Base-by-base conservation (phyloP, 2,888 invertebrate genomes). In the Cordilura impudica region DNA sequence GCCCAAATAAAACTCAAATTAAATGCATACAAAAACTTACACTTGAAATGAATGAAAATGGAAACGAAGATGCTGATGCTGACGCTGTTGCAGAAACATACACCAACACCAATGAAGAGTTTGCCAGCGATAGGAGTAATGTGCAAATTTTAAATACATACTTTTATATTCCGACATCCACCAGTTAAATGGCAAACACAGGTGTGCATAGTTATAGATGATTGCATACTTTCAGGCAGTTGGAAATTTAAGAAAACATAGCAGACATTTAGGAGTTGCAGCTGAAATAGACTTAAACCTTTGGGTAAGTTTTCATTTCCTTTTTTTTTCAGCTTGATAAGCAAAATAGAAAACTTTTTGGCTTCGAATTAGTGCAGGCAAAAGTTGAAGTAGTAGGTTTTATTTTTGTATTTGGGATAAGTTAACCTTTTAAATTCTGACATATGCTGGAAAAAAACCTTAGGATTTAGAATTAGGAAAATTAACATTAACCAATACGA, bases 151-250 rank as follows among this genome's bases (percentile, higher is more conserved):
- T 29, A 67, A 73, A 66, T 58, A 39, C 65, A 73, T 63, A 47
- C 56, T 51, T 56, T n/a, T 45, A 14, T 23, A 31, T n/a, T 39
- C 31, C 8, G 6, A 54, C 18, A 21, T n/a, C 49, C 14, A 29
- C 63, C 4, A 39, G 56, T 65, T 70, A 76, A 79, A 75, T 75
- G 43, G 67, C 67, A 75, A 75, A 72, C 71, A 79, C 79, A 79
- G 79, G 79, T 79, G 79, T 75, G 63, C 67, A 72, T 35, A 63
- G 75, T 71, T 72, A 79, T 75, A 79, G 79, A 63, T 75, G 79
- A 75, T 79, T 79, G 79, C 79, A 79, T 79, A 75, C 79, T 79
- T 79, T 79, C 79, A 79, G 75, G 79, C 75, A 56, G 66, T 79
- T 56, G 67, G 69, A 79, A 72, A 67, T 72, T 79, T 72, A 79